Conservation (phyloP, 2,797 vertebrate species). For the Manis javanica region DNA sequence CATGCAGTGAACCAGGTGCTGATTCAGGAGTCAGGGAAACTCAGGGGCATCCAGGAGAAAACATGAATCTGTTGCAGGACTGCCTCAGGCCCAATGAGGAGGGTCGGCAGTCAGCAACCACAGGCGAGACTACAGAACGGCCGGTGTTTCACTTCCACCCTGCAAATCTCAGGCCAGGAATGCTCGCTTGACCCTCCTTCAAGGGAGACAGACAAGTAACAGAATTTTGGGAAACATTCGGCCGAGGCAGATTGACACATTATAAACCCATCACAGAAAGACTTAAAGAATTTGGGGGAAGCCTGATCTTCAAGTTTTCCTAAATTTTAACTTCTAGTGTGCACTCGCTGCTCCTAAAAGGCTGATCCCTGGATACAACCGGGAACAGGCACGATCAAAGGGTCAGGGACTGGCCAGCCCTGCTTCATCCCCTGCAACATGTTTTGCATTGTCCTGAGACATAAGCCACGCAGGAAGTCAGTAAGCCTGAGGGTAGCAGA, state of each 20-base stretch:
- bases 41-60: background rate
- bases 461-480: background rate
- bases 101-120: background rate
- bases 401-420: background rate
- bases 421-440: background rate
- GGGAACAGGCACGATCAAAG: background rate
- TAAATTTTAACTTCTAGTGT: background rate
- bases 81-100: background rate
- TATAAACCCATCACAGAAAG: background rate
- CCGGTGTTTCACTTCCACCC: background rate
- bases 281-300: background rate
- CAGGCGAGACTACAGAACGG: fast-evolving
- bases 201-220: background rate
- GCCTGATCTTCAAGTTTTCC: background rate
- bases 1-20: too few species aligned
- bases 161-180: background rate
- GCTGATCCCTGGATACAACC: background rate
- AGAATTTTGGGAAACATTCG: background rate
- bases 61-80: too few species aligned
- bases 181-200: too few species aligned
- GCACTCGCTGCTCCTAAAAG: background rate
- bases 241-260: background rate
- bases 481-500: background rate
- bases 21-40: background rate
- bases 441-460: background rate